Conservation (phyloP, 2,797 vertebrate species). For the Falco cherrug region DNA sequence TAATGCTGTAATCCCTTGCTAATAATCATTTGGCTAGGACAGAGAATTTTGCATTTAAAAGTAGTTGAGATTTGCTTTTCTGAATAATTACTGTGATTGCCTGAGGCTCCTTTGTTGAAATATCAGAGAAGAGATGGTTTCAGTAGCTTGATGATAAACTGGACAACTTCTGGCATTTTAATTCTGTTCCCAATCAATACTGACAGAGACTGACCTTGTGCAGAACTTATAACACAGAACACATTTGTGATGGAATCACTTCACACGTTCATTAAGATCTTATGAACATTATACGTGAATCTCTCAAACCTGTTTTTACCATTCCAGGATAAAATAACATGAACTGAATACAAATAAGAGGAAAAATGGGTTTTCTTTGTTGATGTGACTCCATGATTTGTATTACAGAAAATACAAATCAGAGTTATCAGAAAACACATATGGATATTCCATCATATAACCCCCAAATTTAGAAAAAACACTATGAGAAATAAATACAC, state of each 20-base stretch:
- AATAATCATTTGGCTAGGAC: slow-evolving; percentile 31
- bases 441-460: neutral
- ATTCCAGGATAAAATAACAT: neutral
- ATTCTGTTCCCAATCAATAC: slow-evolving; percentile 57
- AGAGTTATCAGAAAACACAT: neutral
- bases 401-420: neutral
- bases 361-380: slow-evolving; percentile 8
- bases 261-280: slow-evolving; percentile 37
- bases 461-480: neutral
- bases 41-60: slow-evolving; percentile 62
- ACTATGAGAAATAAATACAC: neutral
- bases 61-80: slow-evolving; percentile 58
- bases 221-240: slow-evolving; percentile 41
- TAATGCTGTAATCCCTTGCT: slow-evolving; percentile 38
- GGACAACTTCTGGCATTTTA: slow-evolving; percentile 65
- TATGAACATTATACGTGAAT: slow-evolving; percentile 40
- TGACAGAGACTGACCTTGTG: slow-evolving; percentile 63
- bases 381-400: neutral
- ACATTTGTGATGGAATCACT: slow-evolving; percentile 46
- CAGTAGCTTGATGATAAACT: slow-evolving; percentile 64
- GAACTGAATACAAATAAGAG: slow-evolving; percentile 32
- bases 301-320: slow-evolving; percentile 35
- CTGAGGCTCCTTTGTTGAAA: slow-evolving; percentile 59
- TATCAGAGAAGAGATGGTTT: slow-evolving; percentile 59
- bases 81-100: slow-evolving; percentile 66